Evolutionary conservation across 2,113 vertebrate species (phyloP).

Genomic region (Mesoclemmys tuberculata): DNA sequence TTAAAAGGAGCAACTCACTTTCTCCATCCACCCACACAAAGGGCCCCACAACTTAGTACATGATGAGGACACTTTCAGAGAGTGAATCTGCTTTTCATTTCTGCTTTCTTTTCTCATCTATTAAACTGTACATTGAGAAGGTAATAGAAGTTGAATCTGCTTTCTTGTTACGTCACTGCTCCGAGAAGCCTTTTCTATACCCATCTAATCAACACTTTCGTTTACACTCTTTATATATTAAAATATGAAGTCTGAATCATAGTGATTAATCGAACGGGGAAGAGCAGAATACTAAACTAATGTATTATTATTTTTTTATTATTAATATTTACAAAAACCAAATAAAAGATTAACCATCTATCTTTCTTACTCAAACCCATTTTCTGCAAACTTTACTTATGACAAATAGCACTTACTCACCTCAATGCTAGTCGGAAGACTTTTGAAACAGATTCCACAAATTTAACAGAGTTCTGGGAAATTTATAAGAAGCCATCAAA

Average conservation of each 20-base stretch:
- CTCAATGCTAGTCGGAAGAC: background rate
- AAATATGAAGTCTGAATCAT: constrained; percentile 16
- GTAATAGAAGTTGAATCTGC: constrained; percentile 39
- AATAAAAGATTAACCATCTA: background rate
- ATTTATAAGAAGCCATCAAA: background rate
- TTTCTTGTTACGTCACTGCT: background rate
- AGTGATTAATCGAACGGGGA: background rate
- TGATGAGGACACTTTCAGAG: background rate
- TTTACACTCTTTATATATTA: constrained; percentile 1
- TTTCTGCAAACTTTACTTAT: background rate
- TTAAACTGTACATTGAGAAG: background rate
- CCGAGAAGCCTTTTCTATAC: constrained; percentile 42
- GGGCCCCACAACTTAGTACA: background rate
- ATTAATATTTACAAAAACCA: background rate
- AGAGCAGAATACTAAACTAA: background rate
- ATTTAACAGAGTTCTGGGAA: background rate
- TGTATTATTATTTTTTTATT: no score
- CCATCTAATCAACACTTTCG: background rate
- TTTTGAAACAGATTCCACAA: background rate
- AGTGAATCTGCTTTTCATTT: constrained; percentile 9
- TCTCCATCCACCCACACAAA: background rate
- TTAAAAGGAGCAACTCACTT: background rate
- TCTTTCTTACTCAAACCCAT: background rate
- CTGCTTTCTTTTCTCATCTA: constrained; percentile 4
- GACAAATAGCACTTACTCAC: background rate